Evolutionary conservation across 2,888 invertebrate species (phyloP).

Genomic region (Tenthredo notha): DNA sequence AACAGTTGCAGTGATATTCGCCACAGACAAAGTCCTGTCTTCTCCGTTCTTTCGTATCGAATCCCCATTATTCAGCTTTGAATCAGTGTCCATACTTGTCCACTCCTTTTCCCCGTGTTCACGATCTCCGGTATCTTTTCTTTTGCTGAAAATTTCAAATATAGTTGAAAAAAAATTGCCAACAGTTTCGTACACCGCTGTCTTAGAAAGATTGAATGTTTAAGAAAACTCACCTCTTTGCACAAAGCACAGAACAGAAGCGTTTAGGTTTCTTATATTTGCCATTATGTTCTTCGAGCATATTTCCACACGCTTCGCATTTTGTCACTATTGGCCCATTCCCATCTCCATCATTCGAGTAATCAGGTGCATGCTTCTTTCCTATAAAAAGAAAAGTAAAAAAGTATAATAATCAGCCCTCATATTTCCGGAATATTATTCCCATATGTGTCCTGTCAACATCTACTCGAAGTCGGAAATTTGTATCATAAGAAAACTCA

Average conservation of each 20-base stretch:
- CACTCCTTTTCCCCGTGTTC: conserved; percentile 72
- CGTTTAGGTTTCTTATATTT: conserved; percentile 87
- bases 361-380: conserved; percentile 77
- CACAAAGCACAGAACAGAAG: conserved; percentile 88
- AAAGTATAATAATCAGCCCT: neutral
- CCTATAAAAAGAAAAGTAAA: conserved; percentile 65
- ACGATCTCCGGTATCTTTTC: conserved; percentile 72
- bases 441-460: neutral
- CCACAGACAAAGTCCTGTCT: conserved; percentile 75
- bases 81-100: conserved; percentile 73
- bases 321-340: conserved; percentile 80
- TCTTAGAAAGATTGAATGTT: conserved; percentile 62
- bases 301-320: conserved; percentile 89
- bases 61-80: conserved; percentile 69
- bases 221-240: conserved; percentile 80
- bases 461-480: conserved; percentile 41
- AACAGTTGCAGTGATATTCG: conserved; percentile 62
- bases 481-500: conserved; percentile 77
- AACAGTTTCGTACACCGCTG: conserved; percentile 67
- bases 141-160: conserved; percentile 67
- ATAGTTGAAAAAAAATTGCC: conserved; percentile 17
- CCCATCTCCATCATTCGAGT: conserved; percentile 67
- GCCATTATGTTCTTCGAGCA: conserved; percentile 75
- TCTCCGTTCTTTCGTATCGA: conserved; percentile 73
- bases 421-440: neutral